phyloP scores from a whole-genome alignment of 2,113 vertebrate genomes.

The Fregata magnificens region DNA sequence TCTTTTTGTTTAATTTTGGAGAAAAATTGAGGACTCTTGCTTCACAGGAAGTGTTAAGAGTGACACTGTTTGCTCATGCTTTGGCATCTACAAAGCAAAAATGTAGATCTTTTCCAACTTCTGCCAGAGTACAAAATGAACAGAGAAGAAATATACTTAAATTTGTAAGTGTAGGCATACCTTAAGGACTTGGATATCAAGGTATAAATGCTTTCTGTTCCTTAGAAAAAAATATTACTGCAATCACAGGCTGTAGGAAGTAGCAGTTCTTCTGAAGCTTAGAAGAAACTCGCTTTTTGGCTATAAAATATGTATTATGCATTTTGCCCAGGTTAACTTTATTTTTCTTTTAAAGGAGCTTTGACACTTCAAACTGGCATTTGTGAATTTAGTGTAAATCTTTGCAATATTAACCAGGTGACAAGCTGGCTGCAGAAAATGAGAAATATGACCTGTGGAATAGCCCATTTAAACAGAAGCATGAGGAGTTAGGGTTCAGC shows the following conservation, averaged over 20 bases:
- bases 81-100: not conserved
- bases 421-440: constrained; percentile 38
- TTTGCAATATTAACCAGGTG: constrained; percentile 57
- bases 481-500: constrained; percentile 26
- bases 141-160: constrained; percentile 5
- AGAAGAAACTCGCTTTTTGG: constrained; percentile 6
- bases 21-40: not conserved
- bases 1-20: not conserved
- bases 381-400: constrained; percentile 47
- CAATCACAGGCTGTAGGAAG: not conserved
- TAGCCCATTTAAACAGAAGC: constrained; percentile 47
- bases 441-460: constrained; percentile 50
- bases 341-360: constrained; percentile 45
- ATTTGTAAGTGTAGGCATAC: constrained; percentile 1
- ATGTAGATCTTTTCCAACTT: not conserved
- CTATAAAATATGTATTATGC: constrained; percentile 41
- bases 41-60: not conserved
- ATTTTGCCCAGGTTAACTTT: constrained; percentile 66
- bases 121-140: not conserved
- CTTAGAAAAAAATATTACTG: constrained; percentile 15
- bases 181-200: constrained; percentile 34
- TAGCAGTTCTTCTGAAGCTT: constrained; percentile 23
- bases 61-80: not conserved
- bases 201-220: constrained; percentile 22
- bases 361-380: constrained; percentile 49